A percentile compares a stretch with the other conserved stretches of the same genome.
Evolutionary conservation across 2,113 vertebrate genomes (phyloP).

Genomic region (Puntigrus tetrazona): DNA sequence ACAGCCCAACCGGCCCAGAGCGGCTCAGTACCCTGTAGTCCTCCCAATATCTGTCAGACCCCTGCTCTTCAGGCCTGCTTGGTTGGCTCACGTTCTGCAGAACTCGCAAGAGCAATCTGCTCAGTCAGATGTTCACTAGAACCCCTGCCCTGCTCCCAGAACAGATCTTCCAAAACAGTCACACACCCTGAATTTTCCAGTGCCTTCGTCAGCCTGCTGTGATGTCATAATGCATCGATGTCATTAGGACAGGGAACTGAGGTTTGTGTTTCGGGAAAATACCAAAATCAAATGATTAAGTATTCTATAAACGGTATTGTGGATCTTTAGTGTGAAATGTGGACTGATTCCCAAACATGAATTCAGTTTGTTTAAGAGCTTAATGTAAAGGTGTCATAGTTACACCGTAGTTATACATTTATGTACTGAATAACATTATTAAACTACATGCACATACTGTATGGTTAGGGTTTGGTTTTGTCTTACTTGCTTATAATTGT

Average conservation of each 20-base stretch:
- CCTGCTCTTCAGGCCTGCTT: conserved; percentile 16
- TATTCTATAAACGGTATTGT: neutral
- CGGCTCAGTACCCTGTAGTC: conserved; percentile 61
- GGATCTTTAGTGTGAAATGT: neutral
- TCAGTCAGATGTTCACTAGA: conserved; percentile 71
- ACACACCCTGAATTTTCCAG: conserved; percentile 48
- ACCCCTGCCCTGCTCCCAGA: neutral
- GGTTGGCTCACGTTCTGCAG: neutral
- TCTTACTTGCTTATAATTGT: too few species aligned
- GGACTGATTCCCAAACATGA: neutral
- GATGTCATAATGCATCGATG: neutral
- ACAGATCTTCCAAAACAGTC: conserved; percentile 49
- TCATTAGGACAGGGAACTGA: neutral
- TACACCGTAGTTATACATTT: too few species aligned
- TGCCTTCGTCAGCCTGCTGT: neutral
- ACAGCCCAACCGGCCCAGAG: conserved; percentile 68
- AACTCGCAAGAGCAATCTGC: conserved; percentile 71
- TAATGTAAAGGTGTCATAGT: too few species aligned
- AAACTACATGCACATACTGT: too few species aligned
- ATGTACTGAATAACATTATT: too few species aligned
- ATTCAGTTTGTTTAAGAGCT: too few species aligned
- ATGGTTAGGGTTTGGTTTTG: too few species aligned
- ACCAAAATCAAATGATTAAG: neutral
- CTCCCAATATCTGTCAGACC: conserved; percentile 66
- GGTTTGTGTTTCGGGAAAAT: neutral